A percentile compares a stretch with the other conserved stretches of the same genome.
phyloP scores from a whole-genome alignment of 2,113 vertebrate genomes.

The Zootoca vivipara region DNA sequence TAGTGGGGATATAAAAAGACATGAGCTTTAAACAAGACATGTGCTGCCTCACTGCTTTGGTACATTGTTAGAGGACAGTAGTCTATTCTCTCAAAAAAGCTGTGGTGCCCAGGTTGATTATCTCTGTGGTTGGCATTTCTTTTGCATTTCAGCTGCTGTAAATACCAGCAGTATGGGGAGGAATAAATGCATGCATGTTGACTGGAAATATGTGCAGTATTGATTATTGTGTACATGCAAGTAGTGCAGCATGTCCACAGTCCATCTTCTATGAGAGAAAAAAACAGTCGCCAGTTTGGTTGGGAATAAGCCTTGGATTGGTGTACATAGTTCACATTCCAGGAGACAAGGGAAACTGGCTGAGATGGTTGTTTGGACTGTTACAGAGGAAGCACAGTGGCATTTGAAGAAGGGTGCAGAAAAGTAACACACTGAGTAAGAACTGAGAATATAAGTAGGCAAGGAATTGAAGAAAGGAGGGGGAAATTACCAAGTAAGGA shows the following conservation, averaged over 20 bases:
- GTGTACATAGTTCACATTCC: too few species aligned
- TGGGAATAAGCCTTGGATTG: not conserved
- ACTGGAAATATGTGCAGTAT: not conserved
- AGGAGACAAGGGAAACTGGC: too few species aligned
- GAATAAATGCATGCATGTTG: not conserved
- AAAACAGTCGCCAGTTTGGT: not conserved
- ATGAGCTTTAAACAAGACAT: not conserved
- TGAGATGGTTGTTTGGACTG: too few species aligned
- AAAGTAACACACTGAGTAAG: too few species aligned
- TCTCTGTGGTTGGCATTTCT: not conserved
- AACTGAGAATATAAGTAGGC: too few species aligned
- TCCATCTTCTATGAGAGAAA: not conserved
- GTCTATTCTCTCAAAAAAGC: not conserved
- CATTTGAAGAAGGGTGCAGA: too few species aligned
- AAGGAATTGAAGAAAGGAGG: too few species aligned
- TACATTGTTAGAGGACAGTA: not conserved
- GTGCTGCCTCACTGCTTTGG: not conserved
- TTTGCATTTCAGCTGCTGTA: constrained; percentile 1
- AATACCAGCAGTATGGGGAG: constrained; percentile 8
- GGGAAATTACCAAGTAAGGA: not conserved
- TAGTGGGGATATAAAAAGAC: constrained; percentile 1
- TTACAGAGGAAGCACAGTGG: too few species aligned
- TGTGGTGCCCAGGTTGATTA: not conserved
- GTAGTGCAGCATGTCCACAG: not conserved
- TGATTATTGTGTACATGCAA: too few species aligned